Conservation (phyloP, 23 tunicate species). For the Phallusia fumigata region DNA sequence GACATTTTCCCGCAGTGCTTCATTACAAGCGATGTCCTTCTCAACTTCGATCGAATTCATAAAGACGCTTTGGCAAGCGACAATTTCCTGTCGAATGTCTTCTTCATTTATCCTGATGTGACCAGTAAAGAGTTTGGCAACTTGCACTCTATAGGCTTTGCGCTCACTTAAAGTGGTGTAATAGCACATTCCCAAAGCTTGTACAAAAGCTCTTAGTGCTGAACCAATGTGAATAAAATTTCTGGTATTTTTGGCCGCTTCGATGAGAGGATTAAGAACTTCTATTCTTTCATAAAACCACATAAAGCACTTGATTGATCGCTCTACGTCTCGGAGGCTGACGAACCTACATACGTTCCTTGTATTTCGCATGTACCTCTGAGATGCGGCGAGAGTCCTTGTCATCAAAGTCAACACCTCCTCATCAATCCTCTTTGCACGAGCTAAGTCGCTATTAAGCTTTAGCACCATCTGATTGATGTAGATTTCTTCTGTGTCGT, state of each 20-base stretch:
- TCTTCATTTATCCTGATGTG: conserved; percentile 1
- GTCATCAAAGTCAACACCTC: conserved; percentile 22
- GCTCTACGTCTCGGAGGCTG: conserved; percentile 19
- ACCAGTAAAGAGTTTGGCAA: conserved; percentile 1
- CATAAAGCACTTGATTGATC: conserved; percentile 34
- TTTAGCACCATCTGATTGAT: conserved; percentile 59
- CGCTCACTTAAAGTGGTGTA: conserved; percentile 50
- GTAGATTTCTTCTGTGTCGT: conserved; percentile 55
- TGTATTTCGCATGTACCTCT: conserved; percentile 47
- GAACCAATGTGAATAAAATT: neutral
- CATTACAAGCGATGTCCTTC: conserved; percentile 54
- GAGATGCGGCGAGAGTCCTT: conserved; percentile 35
- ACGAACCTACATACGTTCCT: conserved; percentile 50
- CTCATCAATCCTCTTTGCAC: neutral
- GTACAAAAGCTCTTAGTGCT: conserved; percentile 36
- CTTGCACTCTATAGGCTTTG: conserved; percentile 15
- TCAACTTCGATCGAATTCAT: conserved; percentile 34
- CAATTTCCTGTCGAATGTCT: conserved; percentile 32
- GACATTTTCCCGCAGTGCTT: conserved; percentile 70
- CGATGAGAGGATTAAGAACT: conserved; percentile 10
- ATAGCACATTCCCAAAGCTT: conserved; percentile 62
- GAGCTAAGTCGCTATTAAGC: conserved; percentile 7
- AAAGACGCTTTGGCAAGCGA: conserved; percentile 60
- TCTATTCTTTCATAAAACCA: conserved; percentile 38
- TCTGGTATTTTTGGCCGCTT: neutral